These are phyloP conservation scores for Papilio polyxenes DNA, from an alignment of 1,140 invertebrate genomes.

Conservation along the genomic window DNA sequence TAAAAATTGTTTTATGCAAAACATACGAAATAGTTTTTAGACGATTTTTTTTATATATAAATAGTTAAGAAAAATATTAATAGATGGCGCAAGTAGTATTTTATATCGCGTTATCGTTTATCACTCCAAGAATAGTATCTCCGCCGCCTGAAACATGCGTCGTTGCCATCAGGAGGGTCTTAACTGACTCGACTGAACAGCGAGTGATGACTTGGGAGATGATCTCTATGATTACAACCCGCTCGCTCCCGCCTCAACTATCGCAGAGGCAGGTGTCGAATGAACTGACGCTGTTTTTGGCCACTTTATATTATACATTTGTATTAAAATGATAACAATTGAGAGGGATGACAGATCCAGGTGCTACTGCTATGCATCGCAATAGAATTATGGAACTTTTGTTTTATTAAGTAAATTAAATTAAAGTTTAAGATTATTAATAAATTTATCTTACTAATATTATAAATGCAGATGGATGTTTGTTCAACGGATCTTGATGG, in stretches of 20 bases:
- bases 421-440: too few relatives aligned
- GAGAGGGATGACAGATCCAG: too few relatives aligned
- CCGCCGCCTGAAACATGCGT: background rate
- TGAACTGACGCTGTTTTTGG: constrained; percentile 71
- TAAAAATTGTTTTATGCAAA: background rate
- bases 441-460: too few relatives aligned
- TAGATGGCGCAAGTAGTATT: constrained; percentile 50
- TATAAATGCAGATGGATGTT: too few relatives aligned
- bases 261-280: constrained; percentile 65
- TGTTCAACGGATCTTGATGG: too few relatives aligned
- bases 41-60: background rate
- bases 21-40: background rate
- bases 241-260: constrained; percentile 65
- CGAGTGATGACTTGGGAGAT: constrained; percentile 68
- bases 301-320: too few relatives aligned
- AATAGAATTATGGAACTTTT: too few relatives aligned
- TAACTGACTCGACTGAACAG: constrained; percentile 77
- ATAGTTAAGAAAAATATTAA: background rate
- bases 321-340: too few relatives aligned
- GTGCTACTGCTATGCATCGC: too few relatives aligned
- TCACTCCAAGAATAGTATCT: background rate
- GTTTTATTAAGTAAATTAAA: too few relatives aligned
- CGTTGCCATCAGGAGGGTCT: constrained; percentile 73
- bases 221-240: constrained; percentile 62
- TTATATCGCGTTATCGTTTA: constrained; percentile 49